These are phyloP conservation scores for Capromys pilorides DNA, from an alignment of 2,797 vertebrate genomes.

Conservation along the genomic window DNA sequence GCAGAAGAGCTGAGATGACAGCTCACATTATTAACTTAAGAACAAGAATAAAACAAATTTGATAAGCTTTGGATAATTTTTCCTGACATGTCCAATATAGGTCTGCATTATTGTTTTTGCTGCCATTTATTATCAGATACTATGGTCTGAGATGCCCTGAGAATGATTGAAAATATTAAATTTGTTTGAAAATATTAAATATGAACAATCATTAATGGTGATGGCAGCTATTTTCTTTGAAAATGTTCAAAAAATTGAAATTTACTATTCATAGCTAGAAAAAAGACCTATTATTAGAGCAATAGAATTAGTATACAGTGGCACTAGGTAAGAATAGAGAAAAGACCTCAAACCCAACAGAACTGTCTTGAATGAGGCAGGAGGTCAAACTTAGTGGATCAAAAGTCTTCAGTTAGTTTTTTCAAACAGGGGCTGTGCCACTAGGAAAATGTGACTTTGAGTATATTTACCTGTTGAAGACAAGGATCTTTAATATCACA, in stretches of 20 bases:
- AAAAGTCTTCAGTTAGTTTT: not conserved
- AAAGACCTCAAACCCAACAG: not conserved
- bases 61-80: not conserved
- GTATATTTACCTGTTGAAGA: not conserved
- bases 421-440: not conserved
- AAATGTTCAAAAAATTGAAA: constrained; percentile 28
- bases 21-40: not conserved
- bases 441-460: not conserved
- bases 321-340: not conserved
- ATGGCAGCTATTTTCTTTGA: not conserved
- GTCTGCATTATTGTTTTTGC: not conserved
- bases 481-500: not conserved
- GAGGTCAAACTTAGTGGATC: not conserved
- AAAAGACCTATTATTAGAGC: constrained; percentile 15
- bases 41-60: not conserved
- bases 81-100: not conserved
- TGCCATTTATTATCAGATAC: not conserved
- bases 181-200: constrained; percentile 28
- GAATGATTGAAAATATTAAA: constrained; percentile 16
- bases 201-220: not conserved
- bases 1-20: not conserved
- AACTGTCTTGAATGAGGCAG: not conserved
- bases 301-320: not conserved
- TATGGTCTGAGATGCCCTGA: not conserved
- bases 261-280: not conserved